These are phyloP conservation scores for Cydia pomonella DNA, from an alignment of 1,140 invertebrate species.

Conservation along the genomic window DNA sequence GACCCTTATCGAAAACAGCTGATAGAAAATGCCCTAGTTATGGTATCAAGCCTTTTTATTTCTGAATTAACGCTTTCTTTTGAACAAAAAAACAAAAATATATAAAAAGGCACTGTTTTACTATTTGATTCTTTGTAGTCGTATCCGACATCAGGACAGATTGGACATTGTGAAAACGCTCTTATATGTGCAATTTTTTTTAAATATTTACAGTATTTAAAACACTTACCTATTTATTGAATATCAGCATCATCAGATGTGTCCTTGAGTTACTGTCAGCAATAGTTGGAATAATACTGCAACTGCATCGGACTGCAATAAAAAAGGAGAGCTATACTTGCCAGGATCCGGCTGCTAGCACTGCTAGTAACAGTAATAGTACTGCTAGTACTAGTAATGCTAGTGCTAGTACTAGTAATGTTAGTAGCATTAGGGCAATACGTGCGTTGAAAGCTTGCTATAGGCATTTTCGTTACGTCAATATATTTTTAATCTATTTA, in stretches of 20 bases:
- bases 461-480: neutral
- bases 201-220: neutral
- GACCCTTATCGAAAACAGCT: no score
- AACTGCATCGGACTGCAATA: conserved; percentile 27
- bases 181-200: no score
- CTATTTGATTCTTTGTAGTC: no score
- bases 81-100: no score
- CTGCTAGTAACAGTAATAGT: conserved; percentile 2
- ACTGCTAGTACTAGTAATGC: neutral
- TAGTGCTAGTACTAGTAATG: neutral
- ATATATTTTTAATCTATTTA: neutral
- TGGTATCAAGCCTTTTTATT: no score
- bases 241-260: conserved; percentile 14
- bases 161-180: no score
- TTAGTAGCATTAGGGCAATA: conserved; percentile 11
- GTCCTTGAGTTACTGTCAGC: conserved; percentile 16
- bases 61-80: no score
- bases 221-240: conserved; percentile 17
- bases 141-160: no score
- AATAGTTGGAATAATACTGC: conserved; percentile 30
- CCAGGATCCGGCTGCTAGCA: conserved; percentile 12
- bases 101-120: no score
- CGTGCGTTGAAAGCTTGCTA: conserved; percentile 30
- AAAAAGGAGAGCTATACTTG: conserved; percentile 29
- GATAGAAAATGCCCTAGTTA: no score